A percentile compares a stretch with the other conserved stretches of the same genome.
These are phyloP conservation scores for Disparrhopalites patrizii DNA, from an alignment of 2,888 invertebrate species.

Conservation along the genomic window DNA sequence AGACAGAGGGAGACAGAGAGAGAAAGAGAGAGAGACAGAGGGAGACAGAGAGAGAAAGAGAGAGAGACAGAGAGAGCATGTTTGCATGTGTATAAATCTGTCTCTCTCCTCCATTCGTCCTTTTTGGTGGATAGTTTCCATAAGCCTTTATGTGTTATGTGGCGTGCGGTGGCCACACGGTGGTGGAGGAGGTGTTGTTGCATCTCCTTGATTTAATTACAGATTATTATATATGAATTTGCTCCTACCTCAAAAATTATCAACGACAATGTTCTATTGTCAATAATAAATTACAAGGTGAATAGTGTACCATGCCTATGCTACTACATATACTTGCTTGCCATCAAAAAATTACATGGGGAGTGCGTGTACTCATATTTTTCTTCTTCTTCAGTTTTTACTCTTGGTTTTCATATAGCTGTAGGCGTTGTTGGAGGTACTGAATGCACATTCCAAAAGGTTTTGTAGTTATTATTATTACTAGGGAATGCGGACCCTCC, in stretches of 20 bases:
- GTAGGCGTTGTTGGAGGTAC: too few species aligned
- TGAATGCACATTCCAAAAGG: neutral
- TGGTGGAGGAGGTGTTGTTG: neutral
- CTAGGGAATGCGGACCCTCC: neutral
- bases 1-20: too few species aligned
- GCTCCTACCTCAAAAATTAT: neutral
- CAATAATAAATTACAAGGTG: conserved; percentile 1
- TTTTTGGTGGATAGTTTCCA: neutral
- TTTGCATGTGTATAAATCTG: neutral
- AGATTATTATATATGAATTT: neutral
- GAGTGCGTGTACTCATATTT: too few species aligned
- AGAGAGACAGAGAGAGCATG: neutral
- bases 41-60: conserved; percentile 1
- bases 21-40: neutral
- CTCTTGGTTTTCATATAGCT: too few species aligned
- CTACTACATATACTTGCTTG: too few species aligned
- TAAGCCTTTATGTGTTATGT: too few species aligned
- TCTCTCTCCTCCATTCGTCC: neutral
- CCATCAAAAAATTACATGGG: too few species aligned
- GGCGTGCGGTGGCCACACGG: too few species aligned
- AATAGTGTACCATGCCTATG: too few species aligned
- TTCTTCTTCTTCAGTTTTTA: too few species aligned
- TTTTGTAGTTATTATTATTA: neutral
- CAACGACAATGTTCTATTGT: neutral
- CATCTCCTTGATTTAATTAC: conserved; percentile 26